Conservation (phyloP, 2,797 vertebrate species). For the Glossophaga mutica region DNA sequence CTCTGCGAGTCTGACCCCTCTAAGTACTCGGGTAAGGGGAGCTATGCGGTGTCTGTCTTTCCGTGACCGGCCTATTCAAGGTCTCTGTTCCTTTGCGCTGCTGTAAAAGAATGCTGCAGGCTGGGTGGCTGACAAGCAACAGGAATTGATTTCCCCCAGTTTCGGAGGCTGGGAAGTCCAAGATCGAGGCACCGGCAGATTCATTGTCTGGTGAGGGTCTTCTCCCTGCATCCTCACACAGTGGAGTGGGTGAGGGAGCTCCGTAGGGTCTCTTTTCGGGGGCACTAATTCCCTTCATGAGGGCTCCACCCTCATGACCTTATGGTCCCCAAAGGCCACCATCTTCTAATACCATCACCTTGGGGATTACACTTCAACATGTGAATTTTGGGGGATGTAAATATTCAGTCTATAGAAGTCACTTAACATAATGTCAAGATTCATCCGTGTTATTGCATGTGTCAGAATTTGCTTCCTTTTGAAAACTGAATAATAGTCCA, state of each 20-base stretch:
- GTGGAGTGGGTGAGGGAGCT: not conserved
- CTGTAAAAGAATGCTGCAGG: not conserved
- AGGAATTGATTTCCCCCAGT: not conserved
- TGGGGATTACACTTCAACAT: not conserved
- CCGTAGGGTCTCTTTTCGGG: not conserved
- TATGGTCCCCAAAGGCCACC: not conserved
- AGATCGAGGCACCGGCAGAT: fast-evolving
- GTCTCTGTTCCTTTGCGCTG: not conserved
- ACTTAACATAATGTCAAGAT: not conserved
- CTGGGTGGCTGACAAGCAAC: not conserved
- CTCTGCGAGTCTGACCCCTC: not conserved
- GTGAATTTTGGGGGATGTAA: not conserved
- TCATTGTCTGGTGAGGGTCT: not conserved
- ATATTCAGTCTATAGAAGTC: not conserved
- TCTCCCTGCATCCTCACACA: not conserved
- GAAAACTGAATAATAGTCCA: not conserved
- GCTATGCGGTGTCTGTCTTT: not conserved
- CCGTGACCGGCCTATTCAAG: not conserved
- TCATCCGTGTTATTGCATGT: not conserved
- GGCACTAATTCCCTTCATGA: not conserved
- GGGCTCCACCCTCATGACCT: not conserved
- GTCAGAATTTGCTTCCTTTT: not conserved
- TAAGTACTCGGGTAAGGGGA: not conserved
- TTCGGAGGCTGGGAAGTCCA: not conserved
- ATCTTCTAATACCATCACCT: not conserved